Evolutionary conservation across 2,888 invertebrate genomes (phyloP), one percentile per base, ranked within the genome.

Genomic region (Xylocampa areola): DNA sequence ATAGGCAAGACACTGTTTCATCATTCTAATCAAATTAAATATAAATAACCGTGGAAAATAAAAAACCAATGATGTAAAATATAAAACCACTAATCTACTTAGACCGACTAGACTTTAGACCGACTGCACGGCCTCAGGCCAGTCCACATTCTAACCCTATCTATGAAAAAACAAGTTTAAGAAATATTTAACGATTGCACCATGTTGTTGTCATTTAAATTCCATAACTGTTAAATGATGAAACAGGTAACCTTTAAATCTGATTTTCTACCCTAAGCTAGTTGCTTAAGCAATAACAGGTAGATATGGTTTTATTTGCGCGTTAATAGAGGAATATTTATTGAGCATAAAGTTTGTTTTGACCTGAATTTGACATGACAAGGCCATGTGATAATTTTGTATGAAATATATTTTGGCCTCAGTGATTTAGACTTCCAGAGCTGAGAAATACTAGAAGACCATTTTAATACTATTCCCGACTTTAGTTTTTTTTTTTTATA

Each of bases 251-350:
- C 25, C 0, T n/a, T 11, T 10, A 25, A 21, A 14, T 29, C 13
- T 41, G 44, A 55, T 19, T 16, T 32, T 36, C 16, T 52, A 51
- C 0, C 0, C 10, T 59, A 51, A n/a, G 27, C 35, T 68, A 71
- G 33, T 33, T 61, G 16, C 53, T 7, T 53, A 45, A 35, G 5
- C 32, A 11, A 37, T 36, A 54, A 53, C 27, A 73, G 73, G 73
- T 73, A 73, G 73, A 70, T 60, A 35, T 36, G 73, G 73, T 73
- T 73, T 37, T 57, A 10, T 6, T 19, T n/a, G 21, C 35, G 0
- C 7, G n/a, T 44, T 23, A 13, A 33, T 43, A 41, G 1, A 32
- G 16, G 14, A 45, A 60, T 49, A 7, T 36, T 23, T n/a, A 2
- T 66, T 67, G 55, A 70, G 59, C 64, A 63, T 53, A 30, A 17